A percentile compares a stretch with the other conserved stretches of the same genome.
Conservation (phyloP, 2,797 vertebrate genomes). For the Gephyroberyx darwinii region DNA sequence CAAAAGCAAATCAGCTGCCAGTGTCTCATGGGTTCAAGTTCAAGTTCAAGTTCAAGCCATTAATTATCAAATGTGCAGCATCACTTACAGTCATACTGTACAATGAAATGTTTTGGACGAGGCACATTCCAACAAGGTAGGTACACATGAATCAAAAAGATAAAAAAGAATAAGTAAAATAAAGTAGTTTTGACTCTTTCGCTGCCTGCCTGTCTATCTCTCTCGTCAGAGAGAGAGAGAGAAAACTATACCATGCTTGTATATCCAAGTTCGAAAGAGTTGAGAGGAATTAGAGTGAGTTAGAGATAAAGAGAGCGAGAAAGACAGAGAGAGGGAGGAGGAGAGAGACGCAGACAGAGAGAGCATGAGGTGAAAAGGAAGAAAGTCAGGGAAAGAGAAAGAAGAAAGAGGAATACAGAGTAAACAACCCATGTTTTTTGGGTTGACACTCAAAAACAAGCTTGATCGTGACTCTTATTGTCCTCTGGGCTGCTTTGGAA, state of each 20-base stretch:
- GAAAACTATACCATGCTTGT: neutral
- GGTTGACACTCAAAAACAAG: conserved; percentile 44
- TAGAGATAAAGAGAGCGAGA: neutral
- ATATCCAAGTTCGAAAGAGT: neutral
- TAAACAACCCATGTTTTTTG: conserved; percentile 52
- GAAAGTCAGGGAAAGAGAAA: conserved; percentile 11
- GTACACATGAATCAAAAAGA: too few species aligned
- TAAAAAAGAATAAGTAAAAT: too few species aligned
- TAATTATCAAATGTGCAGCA: too few species aligned
- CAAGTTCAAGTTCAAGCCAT: too few species aligned
- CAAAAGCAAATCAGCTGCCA: too few species aligned
- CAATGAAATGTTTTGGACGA: too few species aligned
- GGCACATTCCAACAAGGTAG: too few species aligned
- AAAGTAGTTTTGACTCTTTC: neutral
- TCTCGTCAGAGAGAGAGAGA: neutral
- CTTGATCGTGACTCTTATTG: conserved; percentile 49
- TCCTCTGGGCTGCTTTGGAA: conserved; percentile 52
- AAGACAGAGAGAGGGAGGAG: conserved; percentile 9
- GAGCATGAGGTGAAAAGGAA: neutral
- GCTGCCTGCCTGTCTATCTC: neutral
- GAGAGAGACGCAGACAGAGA: conserved; percentile 6
- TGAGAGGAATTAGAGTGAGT: conserved; percentile 26
- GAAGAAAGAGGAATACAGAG: conserved; percentile 1
- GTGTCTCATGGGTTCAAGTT: too few species aligned
- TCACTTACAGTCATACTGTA: too few species aligned